Conservation (phyloP, 2,113 vertebrate genomes). For the Ophiodon elongatus region DNA sequence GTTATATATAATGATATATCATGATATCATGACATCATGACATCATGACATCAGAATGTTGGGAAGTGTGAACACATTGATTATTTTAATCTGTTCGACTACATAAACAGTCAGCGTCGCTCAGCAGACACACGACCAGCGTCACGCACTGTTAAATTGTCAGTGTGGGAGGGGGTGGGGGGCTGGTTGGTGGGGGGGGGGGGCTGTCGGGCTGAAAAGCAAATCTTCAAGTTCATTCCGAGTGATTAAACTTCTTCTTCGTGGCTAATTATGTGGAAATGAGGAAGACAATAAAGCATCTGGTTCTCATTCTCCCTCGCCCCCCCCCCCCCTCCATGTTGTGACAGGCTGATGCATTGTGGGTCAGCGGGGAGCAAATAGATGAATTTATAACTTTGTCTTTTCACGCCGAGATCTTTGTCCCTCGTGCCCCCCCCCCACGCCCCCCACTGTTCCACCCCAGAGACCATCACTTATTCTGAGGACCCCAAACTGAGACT, state of each 20-base stretch:
- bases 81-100: too few relatives aligned
- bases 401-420: conserved; percentile 90
- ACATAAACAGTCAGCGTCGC: too few relatives aligned
- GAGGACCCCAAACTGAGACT: conserved; percentile 87
- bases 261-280: conserved; percentile 99
- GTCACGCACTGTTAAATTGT: too few relatives aligned
- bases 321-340: conserved; percentile 96
- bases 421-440: conserved; percentile 67
- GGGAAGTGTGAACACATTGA: conserved; percentile 67
- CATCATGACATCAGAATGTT: conserved; percentile 67
- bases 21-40: too few relatives aligned
- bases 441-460: conserved; percentile 80
- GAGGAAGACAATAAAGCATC: conserved; percentile 99
- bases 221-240: conserved; percentile 98
- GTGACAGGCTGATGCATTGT: conserved; percentile 98
- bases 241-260: conserved; percentile 97
- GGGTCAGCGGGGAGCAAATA: conserved; percentile 98
- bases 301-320: conserved; percentile 96
- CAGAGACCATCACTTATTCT: conserved; percentile 89
- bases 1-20: conserved; percentile 27
- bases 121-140: too few relatives aligned
- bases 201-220: conserved; percentile 83
- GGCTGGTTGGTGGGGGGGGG: too few relatives aligned
- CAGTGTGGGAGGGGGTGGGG: too few relatives aligned
- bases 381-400: conserved; percentile 99